Percentiles rank a stretch among this genome's conserved stretches.
Evolutionary conservation across 2,797 vertebrate species (phyloP).

Genomic region (Syngnathus rostellatus): DNA sequence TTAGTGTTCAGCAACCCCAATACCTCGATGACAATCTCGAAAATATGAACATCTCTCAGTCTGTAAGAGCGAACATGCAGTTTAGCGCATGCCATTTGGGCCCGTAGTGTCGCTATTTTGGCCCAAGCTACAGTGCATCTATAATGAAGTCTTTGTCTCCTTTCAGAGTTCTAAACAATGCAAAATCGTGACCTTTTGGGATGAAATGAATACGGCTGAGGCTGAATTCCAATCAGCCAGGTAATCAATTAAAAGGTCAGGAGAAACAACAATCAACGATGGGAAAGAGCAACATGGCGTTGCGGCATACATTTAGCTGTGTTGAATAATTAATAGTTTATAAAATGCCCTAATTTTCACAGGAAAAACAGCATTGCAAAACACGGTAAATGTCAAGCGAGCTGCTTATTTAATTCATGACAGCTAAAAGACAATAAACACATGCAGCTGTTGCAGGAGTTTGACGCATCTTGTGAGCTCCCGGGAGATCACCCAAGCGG

Average conservation of each 20-base stretch:
- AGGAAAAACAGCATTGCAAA: neutral
- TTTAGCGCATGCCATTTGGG: neutral
- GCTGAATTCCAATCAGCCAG: slow-evolving; percentile 9
- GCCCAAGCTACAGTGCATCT: neutral
- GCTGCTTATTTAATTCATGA: neutral
- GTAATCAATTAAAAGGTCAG: slow-evolving; percentile 33
- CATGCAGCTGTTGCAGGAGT: neutral
- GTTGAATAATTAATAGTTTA: neutral
- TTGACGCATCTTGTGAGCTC: neutral
- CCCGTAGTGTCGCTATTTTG: neutral
- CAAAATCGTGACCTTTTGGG: slow-evolving; percentile 19
- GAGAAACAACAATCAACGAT: slow-evolving; percentile 9
- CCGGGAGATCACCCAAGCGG: slow-evolving; percentile 39
- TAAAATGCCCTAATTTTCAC: slow-evolving; percentile 2
- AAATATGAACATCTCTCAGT: neutral
- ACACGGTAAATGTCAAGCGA: neutral
- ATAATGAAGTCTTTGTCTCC: neutral
- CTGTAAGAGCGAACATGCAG: neutral
- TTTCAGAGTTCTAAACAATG: neutral
- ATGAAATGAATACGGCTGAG: slow-evolving; percentile 6
- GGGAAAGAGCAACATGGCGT: neutral
- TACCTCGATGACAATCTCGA: too few species aligned
- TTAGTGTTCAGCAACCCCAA: neutral
- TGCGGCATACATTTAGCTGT: slow-evolving; percentile 8
- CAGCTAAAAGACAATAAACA: slow-evolving; percentile 1